These are phyloP conservation scores for Busseola fusca DNA, from an alignment of 2,888 invertebrate species.

Conservation along the genomic window DNA sequence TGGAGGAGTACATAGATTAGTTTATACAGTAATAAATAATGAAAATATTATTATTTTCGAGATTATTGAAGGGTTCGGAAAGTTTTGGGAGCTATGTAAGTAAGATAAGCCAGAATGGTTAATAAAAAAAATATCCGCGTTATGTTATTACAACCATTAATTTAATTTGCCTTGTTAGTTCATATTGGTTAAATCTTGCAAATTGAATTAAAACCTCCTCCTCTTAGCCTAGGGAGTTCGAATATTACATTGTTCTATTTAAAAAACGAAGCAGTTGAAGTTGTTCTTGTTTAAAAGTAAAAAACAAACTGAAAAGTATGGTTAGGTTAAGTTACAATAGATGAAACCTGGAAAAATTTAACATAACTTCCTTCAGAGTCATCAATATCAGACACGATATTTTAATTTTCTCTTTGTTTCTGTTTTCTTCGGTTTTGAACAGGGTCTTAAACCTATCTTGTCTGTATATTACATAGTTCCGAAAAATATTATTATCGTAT, in stretches of 20 bases:
- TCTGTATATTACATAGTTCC: neutral
- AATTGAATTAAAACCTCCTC: too few species aligned
- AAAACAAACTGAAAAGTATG: too few species aligned
- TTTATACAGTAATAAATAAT: neutral
- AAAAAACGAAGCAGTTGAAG: too few species aligned
- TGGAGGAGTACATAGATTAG: slow-evolving; percentile 51
- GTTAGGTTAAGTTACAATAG: too few species aligned
- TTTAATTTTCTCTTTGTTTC: neutral
- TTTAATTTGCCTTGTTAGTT: too few species aligned
- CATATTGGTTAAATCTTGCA: neutral
- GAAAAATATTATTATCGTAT: neutral
- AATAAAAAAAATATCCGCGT: neutral
- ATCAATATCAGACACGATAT: neutral
- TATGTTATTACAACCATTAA: too few species aligned
- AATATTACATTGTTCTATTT: too few species aligned
- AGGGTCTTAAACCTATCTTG: too few species aligned
- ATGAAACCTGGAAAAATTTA: neutral
- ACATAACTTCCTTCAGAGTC: neutral
- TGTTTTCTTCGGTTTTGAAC: neutral
- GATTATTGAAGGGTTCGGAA: neutral
- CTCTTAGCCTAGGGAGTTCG: too few species aligned
- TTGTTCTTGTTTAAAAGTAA: too few species aligned
- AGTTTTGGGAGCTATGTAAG: neutral
- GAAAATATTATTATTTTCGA: neutral
- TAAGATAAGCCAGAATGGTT: neutral